Evolutionary conservation across 2,113 vertebrate species (phyloP).

Genomic region (Chaetura pelagica): DNA sequence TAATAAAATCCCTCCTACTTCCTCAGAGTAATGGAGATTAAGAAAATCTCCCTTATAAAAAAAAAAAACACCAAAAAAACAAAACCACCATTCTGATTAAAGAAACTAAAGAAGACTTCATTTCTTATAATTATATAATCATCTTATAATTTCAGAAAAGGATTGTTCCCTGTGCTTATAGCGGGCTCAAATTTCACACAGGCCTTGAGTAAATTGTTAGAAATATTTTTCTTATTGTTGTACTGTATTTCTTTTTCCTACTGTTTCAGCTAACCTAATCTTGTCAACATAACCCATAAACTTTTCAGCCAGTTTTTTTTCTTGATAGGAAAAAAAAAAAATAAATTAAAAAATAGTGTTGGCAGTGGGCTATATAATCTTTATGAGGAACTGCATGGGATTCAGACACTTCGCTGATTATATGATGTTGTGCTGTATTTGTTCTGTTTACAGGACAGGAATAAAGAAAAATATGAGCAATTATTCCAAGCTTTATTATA

Average conservation of each 20-base stretch:
- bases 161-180: not conserved
- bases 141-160: not conserved
- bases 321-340: fast-evolving
- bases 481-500: not conserved
- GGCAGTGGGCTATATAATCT: not conserved
- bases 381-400: not conserved
- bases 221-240: not conserved
- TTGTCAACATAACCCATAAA: not conserved
- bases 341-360: not conserved
- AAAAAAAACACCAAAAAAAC: too few relatives aligned
- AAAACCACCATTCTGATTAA: not conserved
- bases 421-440: not conserved
- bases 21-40: not conserved
- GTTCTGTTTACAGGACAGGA: not conserved
- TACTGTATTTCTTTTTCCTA: not conserved
- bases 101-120: not conserved
- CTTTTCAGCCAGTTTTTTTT: not conserved
- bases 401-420: not conserved
- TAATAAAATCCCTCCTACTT: not conserved
- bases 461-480: not conserved
- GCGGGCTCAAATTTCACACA: not conserved
- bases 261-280: not conserved
- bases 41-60: not conserved
- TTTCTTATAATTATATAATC: not conserved
- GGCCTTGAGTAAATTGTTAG: not conserved